These are phyloP conservation scores for Dasypus novemcinctus DNA, from an alignment of 2,113 vertebrate genomes.

Conservation along the genomic window DNA sequence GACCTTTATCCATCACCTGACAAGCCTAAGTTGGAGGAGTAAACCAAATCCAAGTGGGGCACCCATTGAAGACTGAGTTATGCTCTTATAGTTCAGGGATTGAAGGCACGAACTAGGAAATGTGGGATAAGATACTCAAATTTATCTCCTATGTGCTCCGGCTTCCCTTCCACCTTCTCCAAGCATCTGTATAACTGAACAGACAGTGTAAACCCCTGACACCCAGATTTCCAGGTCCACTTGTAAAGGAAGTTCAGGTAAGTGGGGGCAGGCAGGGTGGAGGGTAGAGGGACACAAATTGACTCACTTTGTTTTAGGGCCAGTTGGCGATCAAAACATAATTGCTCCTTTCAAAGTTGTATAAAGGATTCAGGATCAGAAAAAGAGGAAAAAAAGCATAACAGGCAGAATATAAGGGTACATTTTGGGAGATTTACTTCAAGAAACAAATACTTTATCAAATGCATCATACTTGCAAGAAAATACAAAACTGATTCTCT, in stretches of 20 bases:
- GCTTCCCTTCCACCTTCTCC: too few species aligned
- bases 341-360: background rate
- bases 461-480: background rate
- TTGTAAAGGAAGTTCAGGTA: background rate
- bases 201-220: fast-evolving
- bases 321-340: too few species aligned
- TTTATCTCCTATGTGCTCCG: background rate
- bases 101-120: fast-evolving
- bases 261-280: fast-evolving
- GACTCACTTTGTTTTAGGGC: background rate
- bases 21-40: background rate
- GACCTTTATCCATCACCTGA: too few species aligned
- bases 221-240: fast-evolving
- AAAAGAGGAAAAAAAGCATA: background rate
- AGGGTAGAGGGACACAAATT: fast-evolving
- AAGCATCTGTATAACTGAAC: too few species aligned
- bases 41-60: fast-evolving
- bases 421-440: background rate
- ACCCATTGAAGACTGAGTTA: fast-evolving
- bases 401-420: fast-evolving
- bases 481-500: background rate
- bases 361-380: background rate
- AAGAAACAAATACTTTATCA: background rate
- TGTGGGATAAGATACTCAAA: background rate
- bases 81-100: background rate